These are phyloP conservation scores for Caenorhabditis brenneri DNA, from an alignment of 1,140 invertebrate species.

Conservation along the genomic window DNA sequence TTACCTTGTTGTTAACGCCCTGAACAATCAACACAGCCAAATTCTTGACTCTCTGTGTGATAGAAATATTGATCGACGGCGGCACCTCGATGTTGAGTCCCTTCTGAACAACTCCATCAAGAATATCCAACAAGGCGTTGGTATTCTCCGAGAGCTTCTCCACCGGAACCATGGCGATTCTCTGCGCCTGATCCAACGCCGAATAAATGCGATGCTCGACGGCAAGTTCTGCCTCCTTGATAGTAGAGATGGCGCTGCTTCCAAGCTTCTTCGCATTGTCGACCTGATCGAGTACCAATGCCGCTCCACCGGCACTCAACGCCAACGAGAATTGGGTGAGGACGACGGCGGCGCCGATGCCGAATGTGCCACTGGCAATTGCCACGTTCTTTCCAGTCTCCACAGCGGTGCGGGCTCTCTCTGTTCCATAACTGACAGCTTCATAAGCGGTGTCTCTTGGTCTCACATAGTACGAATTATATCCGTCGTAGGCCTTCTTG, in stretches of 20 bases:
- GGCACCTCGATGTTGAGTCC: neutral
- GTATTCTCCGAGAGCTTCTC: conserved; percentile 32
- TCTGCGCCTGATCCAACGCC: conserved; percentile 24
- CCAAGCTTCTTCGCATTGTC: neutral
- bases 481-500: conserved; percentile 14
- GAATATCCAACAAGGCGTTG: conserved; percentile 20
- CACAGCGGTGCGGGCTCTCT: neutral
- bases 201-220: conserved; percentile 22
- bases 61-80: neutral
- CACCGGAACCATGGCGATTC: conserved; percentile 34
- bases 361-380: conserved; percentile 8
- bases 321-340: conserved; percentile 27
- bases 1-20: neutral
- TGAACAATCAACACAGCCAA: neutral
- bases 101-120: conserved; percentile 2
- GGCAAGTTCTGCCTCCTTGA: conserved; percentile 28
- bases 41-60: conserved; percentile 28
- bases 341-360: conserved; percentile 28
- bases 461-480: conserved; percentile 32
- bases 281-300: conserved; percentile 4
- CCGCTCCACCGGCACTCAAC: neutral
- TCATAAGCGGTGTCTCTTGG: neutral
- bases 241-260: neutral
- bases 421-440: neutral
- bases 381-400: conserved; percentile 24